Percentiles rank a stretch among this genome's conserved stretches.
These are phyloP conservation scores for Hyposmocoma kahamanoa DNA, from an alignment of 1,140 invertebrate species.

Conservation along the genomic window DNA sequence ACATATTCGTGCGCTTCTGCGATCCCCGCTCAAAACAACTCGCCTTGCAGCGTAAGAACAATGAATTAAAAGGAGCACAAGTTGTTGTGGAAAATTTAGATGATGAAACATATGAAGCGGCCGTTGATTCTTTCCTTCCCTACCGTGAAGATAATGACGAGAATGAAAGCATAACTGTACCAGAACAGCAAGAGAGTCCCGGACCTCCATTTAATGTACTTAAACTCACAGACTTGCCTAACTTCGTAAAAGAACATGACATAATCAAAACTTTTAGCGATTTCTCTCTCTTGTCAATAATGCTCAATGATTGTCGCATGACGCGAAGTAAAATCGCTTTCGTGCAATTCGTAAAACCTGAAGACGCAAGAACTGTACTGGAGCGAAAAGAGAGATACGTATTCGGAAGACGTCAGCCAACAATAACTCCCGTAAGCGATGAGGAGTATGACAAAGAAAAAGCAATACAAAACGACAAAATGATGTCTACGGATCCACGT, in stretches of 20 bases:
- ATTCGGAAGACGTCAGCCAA: slow-evolving; percentile 44
- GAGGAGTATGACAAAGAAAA: slow-evolving; percentile 50
- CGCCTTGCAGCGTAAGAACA: slow-evolving; percentile 78
- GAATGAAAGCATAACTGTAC: slow-evolving; percentile 27
- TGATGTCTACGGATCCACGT: background rate
- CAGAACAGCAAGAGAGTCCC: slow-evolving; percentile 25
- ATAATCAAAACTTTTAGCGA: slow-evolving; percentile 84
- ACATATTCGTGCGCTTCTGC: slow-evolving; percentile 86
- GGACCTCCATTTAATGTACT: slow-evolving; percentile 66
- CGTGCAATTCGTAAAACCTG: slow-evolving; percentile 81
- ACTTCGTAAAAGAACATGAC: slow-evolving; percentile 84
- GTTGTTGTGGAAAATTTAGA: slow-evolving; percentile 77
- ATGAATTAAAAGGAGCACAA: slow-evolving; percentile 75
- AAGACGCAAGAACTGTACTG: slow-evolving; percentile 79
- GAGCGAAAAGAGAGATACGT: slow-evolving; percentile 59
- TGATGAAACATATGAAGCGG: slow-evolving; percentile 78
- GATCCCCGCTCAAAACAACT: slow-evolving; percentile 79
- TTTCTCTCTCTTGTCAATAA: slow-evolving; percentile 82
- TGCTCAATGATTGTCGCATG: slow-evolving; percentile 75
- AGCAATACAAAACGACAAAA: slow-evolving; percentile 3
- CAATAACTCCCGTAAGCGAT: slow-evolving; percentile 29
- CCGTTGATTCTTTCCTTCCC: slow-evolving; percentile 77
- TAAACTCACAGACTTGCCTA: slow-evolving; percentile 80
- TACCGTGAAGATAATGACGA: slow-evolving; percentile 59
- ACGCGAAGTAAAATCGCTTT: slow-evolving; percentile 77